These are phyloP conservation scores for Neosilurus mollespiculum DNA, from an alignment of 2,797 vertebrate genomes.

Conservation along the genomic window DNA sequence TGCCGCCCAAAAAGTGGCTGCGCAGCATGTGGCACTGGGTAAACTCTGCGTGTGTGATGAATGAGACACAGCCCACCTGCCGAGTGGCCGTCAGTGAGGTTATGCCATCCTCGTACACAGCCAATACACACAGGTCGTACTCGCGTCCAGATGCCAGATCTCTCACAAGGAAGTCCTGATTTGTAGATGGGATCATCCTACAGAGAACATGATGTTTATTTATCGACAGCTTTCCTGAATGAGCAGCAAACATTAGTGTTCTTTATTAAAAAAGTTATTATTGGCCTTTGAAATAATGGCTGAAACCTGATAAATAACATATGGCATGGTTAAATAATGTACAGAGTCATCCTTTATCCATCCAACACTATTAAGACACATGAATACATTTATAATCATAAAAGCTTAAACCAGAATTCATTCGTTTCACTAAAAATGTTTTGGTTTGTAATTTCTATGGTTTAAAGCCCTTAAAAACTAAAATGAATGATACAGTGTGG, in stretches of 20 bases:
- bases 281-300: background rate
- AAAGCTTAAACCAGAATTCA: too few relatives aligned
- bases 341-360: background rate
- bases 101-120: constrained; percentile 83
- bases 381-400: background rate
- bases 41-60: constrained; percentile 80
- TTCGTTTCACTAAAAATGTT: too few relatives aligned
- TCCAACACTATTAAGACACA: background rate
- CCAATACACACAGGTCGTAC: constrained; percentile 85
- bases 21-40: constrained; percentile 83
- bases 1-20: constrained; percentile 89
- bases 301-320: background rate
- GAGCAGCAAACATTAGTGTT: background rate
- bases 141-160: constrained; percentile 82
- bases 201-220: constrained; percentile 25
- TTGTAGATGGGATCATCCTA: constrained; percentile 88
- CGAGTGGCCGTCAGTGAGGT: constrained; percentile 83
- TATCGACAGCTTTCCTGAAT: background rate
- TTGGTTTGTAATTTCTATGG: too few relatives aligned
- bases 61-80: constrained; percentile 86
- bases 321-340: background rate
- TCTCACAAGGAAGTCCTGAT: constrained; percentile 85
- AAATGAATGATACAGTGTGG: background rate
- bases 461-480: background rate
- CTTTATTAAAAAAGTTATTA: background rate